Evolutionary conservation across 2,797 vertebrate genomes (phyloP).

Genomic region (Anguilla marmorata): DNA sequence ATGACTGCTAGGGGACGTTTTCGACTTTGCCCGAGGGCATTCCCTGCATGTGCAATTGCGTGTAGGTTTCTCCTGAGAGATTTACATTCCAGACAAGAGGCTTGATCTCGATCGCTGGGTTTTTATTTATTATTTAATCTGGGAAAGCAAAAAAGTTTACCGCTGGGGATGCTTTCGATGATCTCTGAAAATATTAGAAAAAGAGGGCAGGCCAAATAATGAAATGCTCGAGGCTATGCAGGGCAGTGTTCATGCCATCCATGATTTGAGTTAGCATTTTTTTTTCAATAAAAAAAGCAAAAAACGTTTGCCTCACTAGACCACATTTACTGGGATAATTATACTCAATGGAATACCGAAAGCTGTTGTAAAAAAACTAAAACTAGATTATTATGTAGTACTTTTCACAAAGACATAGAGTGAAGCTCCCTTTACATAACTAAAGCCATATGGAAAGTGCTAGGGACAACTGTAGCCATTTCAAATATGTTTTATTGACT

Average conservation of each 20-base stretch:
- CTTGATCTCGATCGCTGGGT: neutral
- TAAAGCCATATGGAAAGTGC: neutral
- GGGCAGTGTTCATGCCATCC: neutral
- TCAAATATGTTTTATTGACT: constrained; percentile 3
- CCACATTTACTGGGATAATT: neutral
- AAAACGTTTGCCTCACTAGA: neutral
- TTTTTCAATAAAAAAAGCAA: neutral
- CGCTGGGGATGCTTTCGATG: constrained; percentile 5
- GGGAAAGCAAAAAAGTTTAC: neutral
- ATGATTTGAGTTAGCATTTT: constrained; percentile 1
- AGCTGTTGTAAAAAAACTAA: neutral
- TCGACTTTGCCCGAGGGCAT: constrained; percentile 19
- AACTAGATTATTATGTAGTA: neutral
- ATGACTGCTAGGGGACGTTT: constrained; percentile 27
- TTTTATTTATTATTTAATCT: constrained; percentile 27
- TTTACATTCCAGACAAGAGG: neutral
- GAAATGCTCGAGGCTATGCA: neutral
- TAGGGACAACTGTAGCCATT: neutral
- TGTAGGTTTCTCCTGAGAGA: constrained; percentile 3
- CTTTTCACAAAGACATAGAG: neutral
- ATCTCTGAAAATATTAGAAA: constrained; percentile 19
- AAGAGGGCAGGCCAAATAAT: constrained; percentile 22
- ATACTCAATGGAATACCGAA: constrained; percentile 1
- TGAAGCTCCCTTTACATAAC: neutral
- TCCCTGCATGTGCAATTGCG: constrained; percentile 1